Percentiles rank a stretch among this genome's conserved stretches.
phyloP scores from a whole-genome alignment of 2,888 invertebrate genomes.

The Synanthedon vespiformis region DNA sequence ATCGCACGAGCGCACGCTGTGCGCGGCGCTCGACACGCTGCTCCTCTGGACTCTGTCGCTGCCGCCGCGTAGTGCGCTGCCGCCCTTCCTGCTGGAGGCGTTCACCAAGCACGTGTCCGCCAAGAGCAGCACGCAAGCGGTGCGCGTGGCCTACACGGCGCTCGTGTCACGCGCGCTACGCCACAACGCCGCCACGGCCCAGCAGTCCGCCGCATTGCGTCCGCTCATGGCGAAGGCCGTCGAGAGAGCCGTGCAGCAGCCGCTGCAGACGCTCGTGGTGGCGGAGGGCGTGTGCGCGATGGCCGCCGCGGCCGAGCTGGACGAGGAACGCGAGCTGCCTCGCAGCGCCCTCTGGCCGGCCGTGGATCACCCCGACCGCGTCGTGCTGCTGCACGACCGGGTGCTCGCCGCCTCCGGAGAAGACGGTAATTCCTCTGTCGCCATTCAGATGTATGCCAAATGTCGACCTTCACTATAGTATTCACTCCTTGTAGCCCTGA shows the following conservation, averaged over 20 bases:
- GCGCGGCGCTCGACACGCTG: conserved; percentile 84
- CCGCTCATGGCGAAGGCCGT: conserved; percentile 78
- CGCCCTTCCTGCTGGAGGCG: conserved; percentile 75
- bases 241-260: conserved; percentile 81
- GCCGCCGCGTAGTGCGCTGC: conserved; percentile 11
- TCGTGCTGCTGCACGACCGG: conserved; percentile 85
- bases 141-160: conserved; percentile 83
- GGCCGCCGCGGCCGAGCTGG: conserved; percentile 37
- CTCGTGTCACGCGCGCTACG: conserved; percentile 78
- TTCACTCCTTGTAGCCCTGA: conserved; percentile 62
- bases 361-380: conserved; percentile 80
- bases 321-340: conserved; percentile 24
- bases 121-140: conserved; percentile 82
- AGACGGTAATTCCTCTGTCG: conserved; percentile 62
- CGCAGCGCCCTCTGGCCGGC: conserved; percentile 73
- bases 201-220: conserved; percentile 57
- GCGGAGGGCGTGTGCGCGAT: conserved; percentile 49
- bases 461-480: conserved; percentile 36
- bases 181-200: conserved; percentile 27
- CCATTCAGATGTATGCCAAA: not conserved
- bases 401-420: conserved; percentile 78
- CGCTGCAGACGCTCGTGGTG: conserved; percentile 59
- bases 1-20: conserved; percentile 91
- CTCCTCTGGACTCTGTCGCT: conserved; percentile 75
- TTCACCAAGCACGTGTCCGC: conserved; percentile 80